Evolutionary conservation across 92 coral and sea anemone genomes (phyloP).

Genomic region (Palythoa grandis): DNA sequence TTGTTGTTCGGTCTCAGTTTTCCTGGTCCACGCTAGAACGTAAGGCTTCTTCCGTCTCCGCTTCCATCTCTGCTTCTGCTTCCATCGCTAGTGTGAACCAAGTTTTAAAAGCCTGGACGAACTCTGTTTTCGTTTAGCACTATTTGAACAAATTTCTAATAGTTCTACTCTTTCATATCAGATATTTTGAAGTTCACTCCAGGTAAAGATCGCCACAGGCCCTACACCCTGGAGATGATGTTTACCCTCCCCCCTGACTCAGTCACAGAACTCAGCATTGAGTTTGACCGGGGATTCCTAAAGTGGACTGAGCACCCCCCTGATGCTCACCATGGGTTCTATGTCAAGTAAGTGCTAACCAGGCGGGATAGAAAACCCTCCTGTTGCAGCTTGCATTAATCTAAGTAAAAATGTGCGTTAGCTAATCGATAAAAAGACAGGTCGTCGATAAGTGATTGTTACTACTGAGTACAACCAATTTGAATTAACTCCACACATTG

Average conservation of each 20-base stretch:
- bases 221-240: slow-evolving; percentile 75
- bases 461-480: no score
- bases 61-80: no score
- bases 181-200: slow-evolving; percentile 75
- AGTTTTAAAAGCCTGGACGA: no score
- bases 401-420: no score
- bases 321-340: slow-evolving; percentile 98
- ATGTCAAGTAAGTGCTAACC: slow-evolving; percentile 69
- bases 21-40: no score
- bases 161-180: slow-evolving; percentile 21
- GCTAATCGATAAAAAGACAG: no score
- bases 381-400: neutral
- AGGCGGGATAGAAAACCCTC: neutral
- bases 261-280: slow-evolving; percentile 74
- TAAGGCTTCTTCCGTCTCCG: no score
- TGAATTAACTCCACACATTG: no score
- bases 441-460: no score
- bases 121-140: neutral
- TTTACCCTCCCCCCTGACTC: slow-evolving; percentile 92
- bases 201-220: slow-evolving; percentile 88
- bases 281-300: slow-evolving; percentile 91
- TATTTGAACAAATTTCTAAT: neutral
- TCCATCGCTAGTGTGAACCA: no score
- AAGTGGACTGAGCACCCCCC: slow-evolving; percentile 99
- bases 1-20: no score